These are phyloP conservation scores for Chondrosia reniformis DNA, from an alignment of 37 sponge, comb jelly and placozoan genomes.

Conservation along the genomic window DNA sequence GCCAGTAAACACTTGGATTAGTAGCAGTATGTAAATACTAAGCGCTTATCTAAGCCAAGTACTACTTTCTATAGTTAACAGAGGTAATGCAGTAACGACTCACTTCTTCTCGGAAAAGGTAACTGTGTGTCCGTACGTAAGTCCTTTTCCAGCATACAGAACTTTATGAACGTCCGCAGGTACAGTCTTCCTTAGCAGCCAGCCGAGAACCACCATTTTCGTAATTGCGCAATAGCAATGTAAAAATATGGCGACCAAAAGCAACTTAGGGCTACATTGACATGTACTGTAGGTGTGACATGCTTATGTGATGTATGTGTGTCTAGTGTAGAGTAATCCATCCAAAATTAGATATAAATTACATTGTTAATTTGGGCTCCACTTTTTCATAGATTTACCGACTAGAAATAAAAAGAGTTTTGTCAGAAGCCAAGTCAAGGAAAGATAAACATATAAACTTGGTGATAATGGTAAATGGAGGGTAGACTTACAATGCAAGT, in stretches of 20 bases:
- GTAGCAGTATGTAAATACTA: neutral
- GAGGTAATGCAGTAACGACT: conserved; percentile 13
- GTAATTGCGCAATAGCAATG: too few relatives aligned
- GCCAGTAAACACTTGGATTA: neutral
- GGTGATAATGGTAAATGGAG: too few relatives aligned
- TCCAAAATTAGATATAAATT: neutral
- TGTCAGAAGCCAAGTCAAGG: too few relatives aligned
- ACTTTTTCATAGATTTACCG: too few relatives aligned
- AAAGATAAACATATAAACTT: too few relatives aligned
- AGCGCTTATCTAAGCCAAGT: neutral
- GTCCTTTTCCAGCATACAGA: conserved; percentile 62
- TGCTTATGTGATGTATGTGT: too few relatives aligned
- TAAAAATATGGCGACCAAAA: too few relatives aligned
- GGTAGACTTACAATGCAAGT: too few relatives aligned
- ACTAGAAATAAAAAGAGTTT: too few relatives aligned
- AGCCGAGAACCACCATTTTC: conserved; percentile 57
- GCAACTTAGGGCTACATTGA: too few relatives aligned
- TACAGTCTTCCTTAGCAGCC: conserved; percentile 29
- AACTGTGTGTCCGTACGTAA: conserved; percentile 56
- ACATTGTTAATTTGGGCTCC: too few relatives aligned
- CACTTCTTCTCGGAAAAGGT: conserved; percentile 84
- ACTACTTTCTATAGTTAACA: neutral
- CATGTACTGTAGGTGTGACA: too few relatives aligned
- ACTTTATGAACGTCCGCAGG: conserved; percentile 54
- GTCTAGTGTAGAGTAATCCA: neutral